Evolutionary conservation across 1,140 invertebrate genomes (phyloP).

Genomic region (Cydia pomonella): DNA sequence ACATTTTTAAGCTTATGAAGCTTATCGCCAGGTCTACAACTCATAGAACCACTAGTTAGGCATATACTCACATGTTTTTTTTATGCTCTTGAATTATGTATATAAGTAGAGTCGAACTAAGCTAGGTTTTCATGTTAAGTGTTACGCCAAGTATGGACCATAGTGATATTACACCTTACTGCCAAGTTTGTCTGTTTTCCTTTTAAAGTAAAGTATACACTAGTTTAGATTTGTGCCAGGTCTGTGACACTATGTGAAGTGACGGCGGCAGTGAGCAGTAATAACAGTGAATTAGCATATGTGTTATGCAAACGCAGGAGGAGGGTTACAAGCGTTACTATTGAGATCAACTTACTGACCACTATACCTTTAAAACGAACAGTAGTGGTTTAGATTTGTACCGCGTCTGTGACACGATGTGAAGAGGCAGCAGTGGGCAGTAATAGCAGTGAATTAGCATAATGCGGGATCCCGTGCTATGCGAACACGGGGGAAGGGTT

Average conservation of each 20-base stretch:
- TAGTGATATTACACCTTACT: too few species aligned
- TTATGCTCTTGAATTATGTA: too few species aligned
- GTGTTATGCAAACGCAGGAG: neutral
- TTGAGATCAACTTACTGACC: neutral
- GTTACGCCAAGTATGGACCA: too few species aligned
- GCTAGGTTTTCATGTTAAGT: too few species aligned
- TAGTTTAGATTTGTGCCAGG: too few species aligned
- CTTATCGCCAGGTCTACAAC: too few species aligned
- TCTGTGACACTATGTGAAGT: neutral
- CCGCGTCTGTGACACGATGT: neutral
- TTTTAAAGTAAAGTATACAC: too few species aligned
- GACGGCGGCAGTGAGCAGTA: constrained; percentile 1
- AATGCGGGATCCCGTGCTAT: constrained; percentile 15
- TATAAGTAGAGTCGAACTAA: too few species aligned
- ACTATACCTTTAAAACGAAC: constrained; percentile 37
- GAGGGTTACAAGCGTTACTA: neutral
- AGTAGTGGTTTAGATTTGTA: neutral
- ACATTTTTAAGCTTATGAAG: too few species aligned
- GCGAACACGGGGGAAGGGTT: constrained; percentile 19
- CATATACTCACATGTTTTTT: too few species aligned
- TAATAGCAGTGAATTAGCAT: constrained; percentile 25
- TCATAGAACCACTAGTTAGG: too few species aligned
- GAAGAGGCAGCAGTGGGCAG: constrained; percentile 16
- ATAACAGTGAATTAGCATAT: constrained; percentile 15
- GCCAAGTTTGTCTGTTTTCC: too few species aligned